These are phyloP conservation scores for Ceratina japonica DNA, from an alignment of 1,140 invertebrate species.

Conservation along the genomic window DNA sequence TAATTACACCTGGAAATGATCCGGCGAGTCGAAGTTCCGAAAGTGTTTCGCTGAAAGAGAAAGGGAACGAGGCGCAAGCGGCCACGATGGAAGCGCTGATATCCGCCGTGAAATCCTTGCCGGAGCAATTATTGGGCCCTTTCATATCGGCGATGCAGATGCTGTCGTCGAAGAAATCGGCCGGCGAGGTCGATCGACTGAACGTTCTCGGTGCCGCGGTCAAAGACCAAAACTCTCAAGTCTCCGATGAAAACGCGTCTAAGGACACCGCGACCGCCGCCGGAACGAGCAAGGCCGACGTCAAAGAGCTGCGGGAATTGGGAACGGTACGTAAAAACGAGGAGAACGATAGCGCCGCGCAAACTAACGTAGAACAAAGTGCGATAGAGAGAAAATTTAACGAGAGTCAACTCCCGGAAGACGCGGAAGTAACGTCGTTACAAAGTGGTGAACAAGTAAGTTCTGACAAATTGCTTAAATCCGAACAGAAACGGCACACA, in stretches of 20 bases:
- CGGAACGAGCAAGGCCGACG: conserved; percentile 35
- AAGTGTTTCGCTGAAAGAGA: neutral
- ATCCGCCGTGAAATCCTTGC: conserved; percentile 72
- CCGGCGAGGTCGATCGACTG: conserved; percentile 1
- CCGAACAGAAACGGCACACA: too few species aligned
- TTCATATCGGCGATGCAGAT: conserved; percentile 70
- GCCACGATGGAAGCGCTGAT: conserved; percentile 70
- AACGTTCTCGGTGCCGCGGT: conserved; percentile 5
- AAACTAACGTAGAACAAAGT: conserved; percentile 21
- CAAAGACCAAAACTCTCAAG: neutral
- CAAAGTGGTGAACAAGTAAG: neutral
- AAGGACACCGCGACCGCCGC: neutral
- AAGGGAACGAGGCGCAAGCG: conserved; percentile 32
- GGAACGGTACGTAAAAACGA: conserved; percentile 54
- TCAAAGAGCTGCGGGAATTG: conserved; percentile 42
- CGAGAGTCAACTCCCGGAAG: conserved; percentile 1
- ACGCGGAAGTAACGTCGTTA: neutral
- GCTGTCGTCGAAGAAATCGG: conserved; percentile 62
- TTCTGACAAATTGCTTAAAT: too few species aligned
- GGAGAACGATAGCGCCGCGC: conserved; percentile 1
- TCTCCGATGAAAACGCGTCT: neutral
- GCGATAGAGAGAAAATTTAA: conserved; percentile 7
- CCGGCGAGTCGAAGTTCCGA: too few species aligned
- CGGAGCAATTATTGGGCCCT: conserved; percentile 72
- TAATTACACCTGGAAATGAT: neutral